Evolutionary conservation across 2,113 vertebrate species (phyloP).

Genomic region (Neolamprologus falcicula): DNA sequence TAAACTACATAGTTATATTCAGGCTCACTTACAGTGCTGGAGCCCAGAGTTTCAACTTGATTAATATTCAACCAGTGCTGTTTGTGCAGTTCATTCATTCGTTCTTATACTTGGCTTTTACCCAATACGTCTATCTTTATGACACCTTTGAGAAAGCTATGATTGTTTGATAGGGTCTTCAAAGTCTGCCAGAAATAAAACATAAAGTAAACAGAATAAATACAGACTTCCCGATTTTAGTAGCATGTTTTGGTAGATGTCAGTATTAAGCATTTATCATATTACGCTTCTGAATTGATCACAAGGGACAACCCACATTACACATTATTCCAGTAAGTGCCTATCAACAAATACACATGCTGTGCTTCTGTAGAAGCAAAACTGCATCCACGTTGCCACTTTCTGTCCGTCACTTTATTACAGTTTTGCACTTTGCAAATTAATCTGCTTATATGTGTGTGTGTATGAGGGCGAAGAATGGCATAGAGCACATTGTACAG

Average conservation of each 20-base stretch:
- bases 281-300: not conserved
- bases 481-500: not conserved
- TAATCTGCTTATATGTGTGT: not conserved
- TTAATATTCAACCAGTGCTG: not conserved
- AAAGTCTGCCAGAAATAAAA: constrained; percentile 16
- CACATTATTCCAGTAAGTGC: not conserved
- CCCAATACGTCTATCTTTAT: constrained; percentile 23
- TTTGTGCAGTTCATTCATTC: constrained; percentile 12
- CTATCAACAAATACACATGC: not conserved
- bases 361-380: not conserved
- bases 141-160: constrained; percentile 15
- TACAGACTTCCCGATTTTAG: not conserved
- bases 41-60: not conserved
- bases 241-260: not conserved
- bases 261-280: constrained; percentile 27
- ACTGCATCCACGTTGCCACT: not conserved
- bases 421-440: constrained; percentile 1
- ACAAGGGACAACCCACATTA: not conserved
- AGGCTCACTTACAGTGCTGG: not conserved
- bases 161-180: not conserved
- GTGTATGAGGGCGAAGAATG: not conserved
- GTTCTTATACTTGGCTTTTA: constrained; percentile 18
- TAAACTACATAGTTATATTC: not conserved
- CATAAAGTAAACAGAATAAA: constrained; percentile 9
- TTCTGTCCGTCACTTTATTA: not conserved